Evolutionary conservation across 2,113 vertebrate species (phyloP).

Genomic region (Pelecanoides urinatrix): DNA sequence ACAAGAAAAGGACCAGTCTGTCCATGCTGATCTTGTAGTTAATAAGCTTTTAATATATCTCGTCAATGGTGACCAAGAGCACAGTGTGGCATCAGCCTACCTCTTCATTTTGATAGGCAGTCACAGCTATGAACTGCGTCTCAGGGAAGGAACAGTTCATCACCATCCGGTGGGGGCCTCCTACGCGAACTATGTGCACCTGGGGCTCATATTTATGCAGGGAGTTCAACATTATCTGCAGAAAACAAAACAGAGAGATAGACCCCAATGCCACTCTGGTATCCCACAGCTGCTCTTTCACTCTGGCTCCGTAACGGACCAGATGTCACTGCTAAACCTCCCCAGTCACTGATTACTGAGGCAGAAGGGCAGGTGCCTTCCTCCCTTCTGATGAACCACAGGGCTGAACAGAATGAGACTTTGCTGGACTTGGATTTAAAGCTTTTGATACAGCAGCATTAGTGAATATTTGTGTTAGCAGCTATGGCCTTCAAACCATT

Average conservation of each 20-base stretch:
- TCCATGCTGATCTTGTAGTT: not conserved
- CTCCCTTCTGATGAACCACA: not conserved
- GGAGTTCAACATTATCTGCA: constrained; percentile 94
- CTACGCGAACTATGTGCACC: constrained; percentile 93
- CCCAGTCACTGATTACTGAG: not conserved
- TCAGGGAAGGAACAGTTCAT: constrained; percentile 94
- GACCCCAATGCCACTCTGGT: not conserved
- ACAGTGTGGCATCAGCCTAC: constrained; percentile 25
- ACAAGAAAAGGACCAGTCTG: not conserved
- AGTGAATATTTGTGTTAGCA: not conserved
- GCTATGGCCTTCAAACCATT: not conserved
- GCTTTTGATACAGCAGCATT: not conserved
- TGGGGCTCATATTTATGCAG: constrained; percentile 96
- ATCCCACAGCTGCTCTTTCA: not conserved
- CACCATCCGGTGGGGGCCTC: constrained; percentile 88
- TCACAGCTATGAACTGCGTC: constrained; percentile 97
- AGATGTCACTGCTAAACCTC: not conserved
- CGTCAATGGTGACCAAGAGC: not conserved
- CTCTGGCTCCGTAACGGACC: not conserved
- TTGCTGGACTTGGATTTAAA: not conserved
- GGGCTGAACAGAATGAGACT: not conserved
- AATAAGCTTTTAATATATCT: not conserved
- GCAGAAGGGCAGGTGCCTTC: not conserved
- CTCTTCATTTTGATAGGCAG: constrained; percentile 97
- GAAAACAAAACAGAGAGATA: constrained; percentile 15